Base-by-base conservation (phyloP, 1,140 invertebrate genomes). In the Hyles vespertilio region DNA sequence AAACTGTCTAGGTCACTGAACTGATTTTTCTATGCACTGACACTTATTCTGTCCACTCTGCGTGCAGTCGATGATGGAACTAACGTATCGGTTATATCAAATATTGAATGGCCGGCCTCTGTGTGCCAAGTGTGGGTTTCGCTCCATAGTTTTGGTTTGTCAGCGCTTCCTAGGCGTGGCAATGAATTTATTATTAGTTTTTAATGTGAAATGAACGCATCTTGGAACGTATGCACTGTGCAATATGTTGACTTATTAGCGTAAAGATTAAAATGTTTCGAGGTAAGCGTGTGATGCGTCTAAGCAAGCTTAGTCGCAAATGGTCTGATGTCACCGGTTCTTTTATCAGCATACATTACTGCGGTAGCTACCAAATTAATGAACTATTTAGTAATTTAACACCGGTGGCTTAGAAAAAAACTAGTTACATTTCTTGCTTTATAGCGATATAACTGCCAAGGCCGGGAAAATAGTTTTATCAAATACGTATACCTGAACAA, bases 141-240 rank as follows among this genome's bases (percentile, higher is more conserved):
- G 84, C 79, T 87, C 86, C 86, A 77, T 86, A 87, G 54, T 86
- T 89, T 86, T 89, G 79, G 84, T 63, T 65, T 56, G 79, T 70
- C 63, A 68, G 64, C 65, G 80, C 81, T 86, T 87, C 84, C 82
- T 79, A 74, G 70, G 85, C 75, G 81, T 84, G 80, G 71, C 71
- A 79, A 77, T 87, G 86, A 89, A 86, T 87, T 77, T 77, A 80
- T 88, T 75, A 88, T 79, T 74, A 74, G 58, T 51, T 51, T 44
- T 32, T 45, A 43, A 48, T 44, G 40, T 62, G 64, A 56, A 68
- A 70, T 69, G 67, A 65, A 64, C 56, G 50, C 50, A 51, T 0
- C 32, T 8, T 33, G 50, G 9, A 51, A 1, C 32, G 32, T 51
- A 51, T 51, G 3, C 34, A 51, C 36, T 51, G 32, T 34, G n/a